These are phyloP conservation scores for Hippopotamus amphibius DNA, from an alignment of 2,113 vertebrate species.

Conservation along the genomic window DNA sequence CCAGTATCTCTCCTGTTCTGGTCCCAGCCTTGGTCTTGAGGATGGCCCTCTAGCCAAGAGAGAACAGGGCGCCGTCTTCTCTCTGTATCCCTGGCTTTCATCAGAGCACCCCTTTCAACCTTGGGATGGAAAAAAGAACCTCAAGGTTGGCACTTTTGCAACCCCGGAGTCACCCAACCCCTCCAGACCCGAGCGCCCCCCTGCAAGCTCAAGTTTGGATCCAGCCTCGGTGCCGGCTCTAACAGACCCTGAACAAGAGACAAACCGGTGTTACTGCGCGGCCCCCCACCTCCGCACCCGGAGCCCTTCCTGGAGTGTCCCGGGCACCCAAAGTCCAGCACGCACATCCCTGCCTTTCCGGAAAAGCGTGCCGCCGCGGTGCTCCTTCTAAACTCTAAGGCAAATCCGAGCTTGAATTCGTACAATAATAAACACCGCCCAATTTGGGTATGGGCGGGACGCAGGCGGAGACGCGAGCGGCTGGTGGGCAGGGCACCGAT, in stretches of 20 bases:
- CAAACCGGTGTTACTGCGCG: neutral
- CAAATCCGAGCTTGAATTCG: slow-evolving; percentile 53
- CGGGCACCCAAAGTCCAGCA: neutral
- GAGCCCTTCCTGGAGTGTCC: neutral
- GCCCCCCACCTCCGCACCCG: neutral
- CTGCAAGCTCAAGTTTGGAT: neutral
- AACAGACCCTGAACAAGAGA: neutral
- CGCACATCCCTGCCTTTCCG: neutral
- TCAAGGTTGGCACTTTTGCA: neutral
- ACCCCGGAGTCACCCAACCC: neutral
- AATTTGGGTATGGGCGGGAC: slow-evolving; percentile 36
- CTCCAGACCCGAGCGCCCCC: neutral
- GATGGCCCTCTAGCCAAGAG: neutral
- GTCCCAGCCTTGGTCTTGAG: neutral
- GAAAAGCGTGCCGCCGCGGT: neutral
- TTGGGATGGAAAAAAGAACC: too few species aligned
- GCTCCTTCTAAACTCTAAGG: slow-evolving; percentile 38
- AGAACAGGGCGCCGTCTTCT: rapidly evolving
- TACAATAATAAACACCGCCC: slow-evolving; percentile 72
- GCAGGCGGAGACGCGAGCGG: slow-evolving; percentile 5
- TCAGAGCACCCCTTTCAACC: neutral
- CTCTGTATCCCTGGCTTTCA: neutral
- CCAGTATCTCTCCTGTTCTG: neutral
- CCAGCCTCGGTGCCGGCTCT: neutral
- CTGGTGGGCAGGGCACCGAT: slow-evolving; percentile 30